Base-by-base conservation (phyloP, 2,797 vertebrate genomes). In the Harpia harpyja region DNA sequence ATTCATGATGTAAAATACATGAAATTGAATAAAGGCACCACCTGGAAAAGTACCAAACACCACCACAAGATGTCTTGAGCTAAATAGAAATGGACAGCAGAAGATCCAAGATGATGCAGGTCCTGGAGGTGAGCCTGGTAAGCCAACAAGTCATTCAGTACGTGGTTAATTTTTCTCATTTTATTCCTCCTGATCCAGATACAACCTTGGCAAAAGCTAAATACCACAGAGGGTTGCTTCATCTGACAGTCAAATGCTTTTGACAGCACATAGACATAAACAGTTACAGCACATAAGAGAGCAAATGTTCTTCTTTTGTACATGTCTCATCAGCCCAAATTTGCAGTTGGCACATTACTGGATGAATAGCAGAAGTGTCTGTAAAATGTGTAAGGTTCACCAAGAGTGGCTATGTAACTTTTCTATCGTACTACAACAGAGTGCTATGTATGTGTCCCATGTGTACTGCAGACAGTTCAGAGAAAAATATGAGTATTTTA, bases 181-280 rank as follows among this genome's bases (percentile, higher is more conserved):
- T 85, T 70, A 57, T 74, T 91, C 81, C 18, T 80, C 27, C 32
- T 72, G 22, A 84, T 83, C 61, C 63, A 86, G 61, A 64, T 68
- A 75, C 30, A 81, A 51, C 39, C 44, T 93, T 93, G 90, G 77
- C 85, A 93, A 89, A 92, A 82, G 70, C 51, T 90, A 76, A 95
- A 93, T 93, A 87, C 67, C 77, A 60, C 48, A 67, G 56, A 56
- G 18, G 23, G 3, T 56, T 91, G 15, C 67, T 95, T 79, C 83
- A 82, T 94, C 85, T 93, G 70, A 51, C 57, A 74, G 70, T 85
- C 74, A 86, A 95, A 79, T 67, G 76, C 41, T 56, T 94, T 82
- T 95, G 77, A 91, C 64, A 89, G 44, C 68, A 41, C 21, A 20
- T 19, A 49, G 39, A 57, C 41, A n/a, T 6, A 85, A 81, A 59